A percentile compares a stretch with the other conserved stretches of the same genome.
Conservation (phyloP, 2,113 vertebrate species). For the Takifugu flavidus region DNA sequence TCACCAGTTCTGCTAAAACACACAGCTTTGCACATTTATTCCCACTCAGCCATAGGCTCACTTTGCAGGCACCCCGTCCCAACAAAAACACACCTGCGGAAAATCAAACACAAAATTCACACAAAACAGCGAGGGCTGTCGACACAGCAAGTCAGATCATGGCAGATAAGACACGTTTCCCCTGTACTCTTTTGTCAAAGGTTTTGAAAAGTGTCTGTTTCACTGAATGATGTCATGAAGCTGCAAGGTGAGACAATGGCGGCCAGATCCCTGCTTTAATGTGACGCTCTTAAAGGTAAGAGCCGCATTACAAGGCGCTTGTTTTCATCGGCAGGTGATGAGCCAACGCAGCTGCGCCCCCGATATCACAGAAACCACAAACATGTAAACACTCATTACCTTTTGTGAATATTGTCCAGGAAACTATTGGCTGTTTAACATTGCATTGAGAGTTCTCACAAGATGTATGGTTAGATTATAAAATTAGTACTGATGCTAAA, state of each 20-base stretch:
- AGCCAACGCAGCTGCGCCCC: slow-evolving; percentile 27
- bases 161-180: slow-evolving; percentile 16
- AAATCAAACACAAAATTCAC: slow-evolving; percentile 46
- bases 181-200: neutral
- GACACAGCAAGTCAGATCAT: slow-evolving; percentile 1
- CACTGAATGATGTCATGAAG: neutral
- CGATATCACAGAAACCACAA: slow-evolving; percentile 35
- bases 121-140: slow-evolving; percentile 6
- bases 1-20: neutral
- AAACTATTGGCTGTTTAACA: slow-evolving; percentile 2
- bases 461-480: neutral
- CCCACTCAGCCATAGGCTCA: neutral
- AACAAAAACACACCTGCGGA: slow-evolving; percentile 66
- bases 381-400: slow-evolving; percentile 18
- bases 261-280: neutral
- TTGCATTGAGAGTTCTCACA: slow-evolving; percentile 4
- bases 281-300: slow-evolving; percentile 18
- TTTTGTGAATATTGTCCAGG: slow-evolving; percentile 19
- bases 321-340: slow-evolving; percentile 20
- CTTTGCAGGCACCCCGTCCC: slow-evolving; percentile 11
- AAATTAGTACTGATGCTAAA: slow-evolving; percentile 1
- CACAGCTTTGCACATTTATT: neutral
- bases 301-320: slow-evolving; percentile 30
- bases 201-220: neutral
- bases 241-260: neutral